Percentiles rank a stretch among this genome's conserved stretches.
Conservation (phyloP, 2,797 vertebrate species). For the Cossypha heuglini region DNA sequence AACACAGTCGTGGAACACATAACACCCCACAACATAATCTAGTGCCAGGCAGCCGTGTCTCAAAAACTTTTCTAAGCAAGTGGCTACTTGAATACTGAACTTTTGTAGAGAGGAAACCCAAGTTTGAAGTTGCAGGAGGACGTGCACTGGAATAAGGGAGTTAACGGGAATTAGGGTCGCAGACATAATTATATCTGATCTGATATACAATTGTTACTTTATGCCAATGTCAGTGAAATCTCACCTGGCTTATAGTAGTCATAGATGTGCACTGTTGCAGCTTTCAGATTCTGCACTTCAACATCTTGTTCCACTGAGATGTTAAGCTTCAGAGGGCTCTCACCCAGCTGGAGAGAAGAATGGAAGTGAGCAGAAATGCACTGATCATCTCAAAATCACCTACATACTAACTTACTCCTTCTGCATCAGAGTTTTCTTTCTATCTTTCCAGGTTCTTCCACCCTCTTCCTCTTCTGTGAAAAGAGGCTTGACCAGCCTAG, state of each 20-base stretch:
- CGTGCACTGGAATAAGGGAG: not conserved
- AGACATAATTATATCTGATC: not conserved
- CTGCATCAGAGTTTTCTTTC: not conserved
- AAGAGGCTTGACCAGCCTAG: not conserved
- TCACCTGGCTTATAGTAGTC: constrained; percentile 74
- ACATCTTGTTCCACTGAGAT: constrained; percentile 62
- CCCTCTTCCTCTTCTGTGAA: not conserved
- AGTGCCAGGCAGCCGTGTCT: not conserved
- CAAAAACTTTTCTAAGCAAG: not conserved
- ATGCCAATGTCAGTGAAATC: not conserved
- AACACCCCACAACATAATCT: not conserved
- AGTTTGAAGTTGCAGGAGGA: not conserved
- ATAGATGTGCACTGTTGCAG: constrained; percentile 55
- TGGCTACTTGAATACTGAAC: not conserved
- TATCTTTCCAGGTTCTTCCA: not conserved
- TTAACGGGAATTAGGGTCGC: not conserved
- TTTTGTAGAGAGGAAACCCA: not conserved
- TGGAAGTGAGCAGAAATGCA: not conserved
- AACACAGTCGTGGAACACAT: rapidly evolving
- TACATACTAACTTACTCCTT: not conserved
- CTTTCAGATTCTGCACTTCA: constrained; percentile 68
- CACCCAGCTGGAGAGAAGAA: constrained; percentile 38
- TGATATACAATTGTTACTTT: not conserved
- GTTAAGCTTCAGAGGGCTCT: constrained; percentile 20
- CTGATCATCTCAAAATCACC: not conserved